Evolutionary conservation across 2,113 vertebrate genomes (phyloP).

Genomic region (Stictonetta naevosa): DNA sequence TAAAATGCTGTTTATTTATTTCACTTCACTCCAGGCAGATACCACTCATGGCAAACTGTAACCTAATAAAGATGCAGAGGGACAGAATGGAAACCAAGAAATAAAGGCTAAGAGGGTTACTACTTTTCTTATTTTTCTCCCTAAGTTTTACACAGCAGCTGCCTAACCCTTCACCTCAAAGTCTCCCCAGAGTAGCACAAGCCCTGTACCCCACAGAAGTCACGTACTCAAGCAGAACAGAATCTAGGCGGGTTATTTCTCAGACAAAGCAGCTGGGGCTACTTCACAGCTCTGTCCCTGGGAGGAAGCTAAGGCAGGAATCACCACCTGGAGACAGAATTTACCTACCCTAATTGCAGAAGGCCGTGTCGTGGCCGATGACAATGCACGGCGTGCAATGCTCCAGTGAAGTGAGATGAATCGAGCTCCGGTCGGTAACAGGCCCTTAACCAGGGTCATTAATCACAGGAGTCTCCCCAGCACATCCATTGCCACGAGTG

Average conservation of each 20-base stretch:
- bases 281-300: background rate
- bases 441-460: slow-evolving; percentile 73
- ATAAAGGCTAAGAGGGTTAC: background rate
- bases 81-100: background rate
- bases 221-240: background rate
- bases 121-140: background rate
- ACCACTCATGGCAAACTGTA: background rate
- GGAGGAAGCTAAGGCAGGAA: slow-evolving; percentile 2
- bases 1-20: background rate
- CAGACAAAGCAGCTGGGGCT: background rate
- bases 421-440: slow-evolving; percentile 68
- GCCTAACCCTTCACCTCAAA: background rate
- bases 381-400: slow-evolving; percentile 54
- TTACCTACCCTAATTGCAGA: slow-evolving; percentile 63
- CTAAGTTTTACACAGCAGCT: background rate
- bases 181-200: background rate
- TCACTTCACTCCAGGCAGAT: background rate
- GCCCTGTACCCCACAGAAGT: background rate
- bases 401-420: slow-evolving; percentile 76
- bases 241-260: background rate
- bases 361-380: slow-evolving; percentile 34
- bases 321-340: slow-evolving; percentile 22
- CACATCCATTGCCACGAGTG: slow-evolving; percentile 60
- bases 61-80: background rate
- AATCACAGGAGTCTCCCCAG: slow-evolving; percentile 57